These are phyloP conservation scores for Pyralis farinalis DNA, from an alignment of 2,888 invertebrate species.

Conservation along the genomic window DNA sequence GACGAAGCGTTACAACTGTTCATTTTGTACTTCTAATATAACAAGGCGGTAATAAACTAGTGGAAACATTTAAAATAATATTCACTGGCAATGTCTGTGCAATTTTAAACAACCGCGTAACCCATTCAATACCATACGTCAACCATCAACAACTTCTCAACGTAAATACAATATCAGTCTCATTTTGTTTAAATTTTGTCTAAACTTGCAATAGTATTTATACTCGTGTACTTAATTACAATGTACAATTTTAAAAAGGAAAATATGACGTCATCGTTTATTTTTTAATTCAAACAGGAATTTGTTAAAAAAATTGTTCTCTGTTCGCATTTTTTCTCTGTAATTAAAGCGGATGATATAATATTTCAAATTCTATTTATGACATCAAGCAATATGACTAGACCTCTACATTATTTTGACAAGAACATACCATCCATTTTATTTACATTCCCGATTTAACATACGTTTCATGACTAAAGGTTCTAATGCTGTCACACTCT, in stretches of 20 bases:
- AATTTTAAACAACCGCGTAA: constrained; percentile 12
- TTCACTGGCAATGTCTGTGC: not conserved
- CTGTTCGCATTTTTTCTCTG: not conserved
- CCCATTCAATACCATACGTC: constrained; percentile 30
- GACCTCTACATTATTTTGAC: constrained; percentile 36
- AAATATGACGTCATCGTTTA: not conserved
- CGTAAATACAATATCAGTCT: constrained; percentile 68
- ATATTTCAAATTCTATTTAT: constrained; percentile 5
- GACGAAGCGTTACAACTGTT: constrained; percentile 38
- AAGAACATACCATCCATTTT: constrained; percentile 33
- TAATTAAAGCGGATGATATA: not conserved
- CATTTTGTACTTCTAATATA: constrained; percentile 45
- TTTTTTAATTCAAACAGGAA: too few relatives aligned
- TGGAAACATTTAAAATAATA: not conserved
- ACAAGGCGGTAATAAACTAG: constrained; percentile 2
- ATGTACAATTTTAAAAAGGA: not conserved
- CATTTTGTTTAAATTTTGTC: constrained; percentile 46
- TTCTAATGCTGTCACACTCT: too few relatives aligned
- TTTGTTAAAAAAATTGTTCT: too few relatives aligned
- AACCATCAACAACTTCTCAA: constrained; percentile 35
- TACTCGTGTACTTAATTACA: not conserved
- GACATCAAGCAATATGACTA: constrained; percentile 25
- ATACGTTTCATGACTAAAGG: too few relatives aligned
- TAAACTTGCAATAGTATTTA: constrained; percentile 27
- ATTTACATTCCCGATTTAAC: constrained; percentile 13